Base-by-base conservation (phyloP, 2,888 invertebrate genomes). In the Diloba caeruleocephala region DNA sequence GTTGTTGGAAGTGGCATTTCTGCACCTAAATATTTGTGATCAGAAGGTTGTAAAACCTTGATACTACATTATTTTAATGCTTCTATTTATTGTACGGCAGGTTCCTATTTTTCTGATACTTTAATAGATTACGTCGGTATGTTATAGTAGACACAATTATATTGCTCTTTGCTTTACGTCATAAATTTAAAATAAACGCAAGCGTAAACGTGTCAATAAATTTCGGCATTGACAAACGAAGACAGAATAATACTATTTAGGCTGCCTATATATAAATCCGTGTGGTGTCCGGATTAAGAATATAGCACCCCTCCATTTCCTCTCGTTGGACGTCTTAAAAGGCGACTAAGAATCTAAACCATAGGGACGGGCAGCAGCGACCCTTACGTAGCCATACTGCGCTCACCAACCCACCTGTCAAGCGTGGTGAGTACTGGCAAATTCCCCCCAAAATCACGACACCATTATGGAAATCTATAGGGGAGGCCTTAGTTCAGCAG, bases 31-130 rank as follows among this genome's bases (percentile, higher is more conserved):
- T 29, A 1, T 5, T 1, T 10, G 1, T 34, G 2, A 4, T 7
- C 10, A 1, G 15, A 5, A 25, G 14, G 9, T 25, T 9, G 2
- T 34, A 25, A 23, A 60, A 34, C 75, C 76, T 77, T 72, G 70
- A 28, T 50, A 34, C 0, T 62, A 61, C 69, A 73, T 73, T 74
- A 76, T 44, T 62, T 62, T 67, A 51, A 73, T 61, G 52, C 34
- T 46, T 59, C 10, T 48, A 26, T 41, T 36, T 32, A 25, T 19
- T 29, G 14, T 21, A 29, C 15, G 26, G 29, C 17, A 15, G 9
- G 2, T 44, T 21, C 21, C 15, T 59, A 26, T 31, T 39, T 56
- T 59, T 36, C 17, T 31, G 2, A 2, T 31, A 45, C 33, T 12
- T 17, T 39, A 13, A 26, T 44, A 3, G 15, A 28, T 41, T 38